Conservation (phyloP, 2,797 vertebrate genomes). For the Macroramphosus scolopax region DNA sequence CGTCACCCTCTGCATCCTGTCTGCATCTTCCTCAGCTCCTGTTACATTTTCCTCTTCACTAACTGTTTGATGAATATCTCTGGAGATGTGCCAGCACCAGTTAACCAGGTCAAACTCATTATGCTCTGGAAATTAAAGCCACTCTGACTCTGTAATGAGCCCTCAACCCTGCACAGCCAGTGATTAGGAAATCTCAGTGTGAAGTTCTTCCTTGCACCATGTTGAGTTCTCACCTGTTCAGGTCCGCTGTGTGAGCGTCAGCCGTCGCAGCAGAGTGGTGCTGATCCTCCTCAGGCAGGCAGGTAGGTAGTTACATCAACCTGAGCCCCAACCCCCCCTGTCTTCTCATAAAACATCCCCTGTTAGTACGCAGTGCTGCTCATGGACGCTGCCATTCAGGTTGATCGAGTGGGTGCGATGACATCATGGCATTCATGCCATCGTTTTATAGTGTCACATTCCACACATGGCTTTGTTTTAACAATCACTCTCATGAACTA, state of each 20-base stretch:
- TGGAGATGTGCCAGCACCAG: conserved; percentile 41
- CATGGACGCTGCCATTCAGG: conserved; percentile 33
- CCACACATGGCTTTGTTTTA: conserved; percentile 8
- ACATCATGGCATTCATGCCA: conserved; percentile 5
- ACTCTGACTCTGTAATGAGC: conserved; percentile 43
- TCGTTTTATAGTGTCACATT: conserved; percentile 26
- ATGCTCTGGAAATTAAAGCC: conserved; percentile 51
- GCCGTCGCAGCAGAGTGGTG: conserved; percentile 8
- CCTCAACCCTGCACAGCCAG: conserved; percentile 11
- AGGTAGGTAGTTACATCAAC: conserved; percentile 21
- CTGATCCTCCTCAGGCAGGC: conserved; percentile 9
- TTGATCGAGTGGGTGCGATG: conserved; percentile 7
- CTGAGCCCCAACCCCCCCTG: conserved; percentile 21
- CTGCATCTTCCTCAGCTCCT: too few species aligned
- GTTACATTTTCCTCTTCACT: conserved; percentile 49
- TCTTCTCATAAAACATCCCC: conserved; percentile 27
- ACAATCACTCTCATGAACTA: too few species aligned
- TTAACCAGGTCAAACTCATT: conserved; percentile 60
- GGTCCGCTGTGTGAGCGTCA: conserved; percentile 17
- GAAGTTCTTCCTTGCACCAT: conserved; percentile 4
- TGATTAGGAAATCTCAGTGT: conserved; percentile 13
- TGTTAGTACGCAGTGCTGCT: conserved; percentile 7
- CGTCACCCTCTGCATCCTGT: too few species aligned
- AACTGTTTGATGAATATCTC: conserved; percentile 43
- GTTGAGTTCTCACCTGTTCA: conserved; percentile 52